Conservation (phyloP, 2,888 invertebrate genomes). For the Scaptomyza flava region DNA sequence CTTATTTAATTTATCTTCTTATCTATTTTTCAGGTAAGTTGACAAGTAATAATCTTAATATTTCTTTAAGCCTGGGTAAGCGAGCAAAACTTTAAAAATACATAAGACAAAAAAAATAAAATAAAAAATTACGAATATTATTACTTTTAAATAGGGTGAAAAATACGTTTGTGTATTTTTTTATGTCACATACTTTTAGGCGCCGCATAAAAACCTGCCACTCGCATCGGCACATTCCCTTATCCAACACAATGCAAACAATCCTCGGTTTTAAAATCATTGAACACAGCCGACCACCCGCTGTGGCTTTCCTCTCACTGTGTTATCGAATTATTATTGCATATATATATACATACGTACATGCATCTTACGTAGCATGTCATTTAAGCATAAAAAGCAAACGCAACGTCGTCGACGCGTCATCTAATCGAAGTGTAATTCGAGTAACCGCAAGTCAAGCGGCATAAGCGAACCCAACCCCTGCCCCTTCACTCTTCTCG, state of each 20-base stretch:
- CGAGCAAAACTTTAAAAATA: background rate
- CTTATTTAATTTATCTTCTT: background rate
- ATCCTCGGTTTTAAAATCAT: background rate
- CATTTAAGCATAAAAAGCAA: background rate
- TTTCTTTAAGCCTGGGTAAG: background rate
- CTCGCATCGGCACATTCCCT: too few species aligned
- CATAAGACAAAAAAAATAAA: background rate
- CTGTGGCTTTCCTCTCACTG: background rate
- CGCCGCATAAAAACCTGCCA: background rate
- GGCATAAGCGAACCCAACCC: too few species aligned
- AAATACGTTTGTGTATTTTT: background rate
- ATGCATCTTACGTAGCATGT: background rate
- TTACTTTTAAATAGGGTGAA: too few species aligned
- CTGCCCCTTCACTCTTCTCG: background rate
- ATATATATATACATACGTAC: background rate
- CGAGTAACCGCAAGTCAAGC: slow-evolving; percentile 36
- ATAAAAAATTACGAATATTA: background rate
- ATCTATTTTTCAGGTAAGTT: background rate
- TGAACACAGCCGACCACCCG: background rate
- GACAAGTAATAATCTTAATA: background rate
- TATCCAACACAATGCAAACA: background rate
- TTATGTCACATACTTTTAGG: background rate
- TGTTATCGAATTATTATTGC: slow-evolving; percentile 22
- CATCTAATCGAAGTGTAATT: slow-evolving; percentile 35
- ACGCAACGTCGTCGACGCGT: slow-evolving; percentile 27